Percentiles rank a stretch among this genome's conserved stretches.
phyloP scores from a whole-genome alignment of 2,113 vertebrate species.

The Phocoena sinus region DNA sequence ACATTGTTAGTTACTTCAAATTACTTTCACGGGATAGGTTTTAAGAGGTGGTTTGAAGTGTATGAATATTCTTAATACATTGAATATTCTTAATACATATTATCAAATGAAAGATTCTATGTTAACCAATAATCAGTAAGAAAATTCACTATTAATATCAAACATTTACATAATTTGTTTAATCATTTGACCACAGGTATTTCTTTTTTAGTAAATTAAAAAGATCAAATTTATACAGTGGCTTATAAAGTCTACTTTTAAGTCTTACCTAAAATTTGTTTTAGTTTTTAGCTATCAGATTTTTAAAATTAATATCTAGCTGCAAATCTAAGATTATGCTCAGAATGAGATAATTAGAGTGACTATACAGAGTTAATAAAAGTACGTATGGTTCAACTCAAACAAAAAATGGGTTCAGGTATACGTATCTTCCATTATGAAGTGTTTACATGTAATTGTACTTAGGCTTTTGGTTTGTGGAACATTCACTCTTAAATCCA shows the following conservation, averaged over 20 bases:
- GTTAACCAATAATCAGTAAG: not conserved
- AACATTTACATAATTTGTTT: not conserved
- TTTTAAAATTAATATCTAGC: not conserved
- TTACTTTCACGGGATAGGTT: not conserved
- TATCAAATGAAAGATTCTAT: not conserved
- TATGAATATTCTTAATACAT: not conserved
- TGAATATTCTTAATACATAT: not conserved
- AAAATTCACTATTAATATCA: not conserved
- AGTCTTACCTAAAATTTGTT: not conserved
- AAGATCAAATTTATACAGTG: not conserved
- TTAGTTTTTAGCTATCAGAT: not conserved
- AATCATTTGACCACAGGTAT: not conserved
- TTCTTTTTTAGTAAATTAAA: not conserved
- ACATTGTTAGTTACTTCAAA: not conserved
- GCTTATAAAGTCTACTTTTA: not conserved
- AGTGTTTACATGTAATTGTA: not conserved
- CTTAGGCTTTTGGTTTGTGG: not conserved
- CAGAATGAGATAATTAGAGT: not conserved
- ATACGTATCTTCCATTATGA: not conserved
- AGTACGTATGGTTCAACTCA: not conserved
- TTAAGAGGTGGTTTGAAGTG: not conserved
- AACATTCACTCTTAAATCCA: not conserved
- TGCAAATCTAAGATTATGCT: not conserved
- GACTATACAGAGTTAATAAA: not conserved
- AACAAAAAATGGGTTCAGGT: not conserved